Base-by-base conservation (phyloP, 2,888 invertebrate genomes). In the Morpho deidamia region DNA sequence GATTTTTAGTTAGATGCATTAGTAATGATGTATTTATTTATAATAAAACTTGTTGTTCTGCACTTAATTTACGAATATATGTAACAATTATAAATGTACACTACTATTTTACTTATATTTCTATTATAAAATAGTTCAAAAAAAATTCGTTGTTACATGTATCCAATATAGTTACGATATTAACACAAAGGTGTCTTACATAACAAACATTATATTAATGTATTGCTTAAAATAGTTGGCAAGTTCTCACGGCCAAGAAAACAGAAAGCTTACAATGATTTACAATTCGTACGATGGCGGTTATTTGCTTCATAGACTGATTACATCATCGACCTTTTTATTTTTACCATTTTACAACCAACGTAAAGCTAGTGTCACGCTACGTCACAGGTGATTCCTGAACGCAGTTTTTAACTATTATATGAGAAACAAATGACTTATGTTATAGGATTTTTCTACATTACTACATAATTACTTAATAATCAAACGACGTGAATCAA, bases 331-430 rank as follows among this genome's bases (percentile, higher is more conserved):
- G 53, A 46, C 53, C 49, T 50, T 53, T 51, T 11, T 62, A 60
- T 62, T 61, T 61, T 59, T 62, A 58, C 46, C 51, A 48, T 58
- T 61, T 58, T 58, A 59, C 58, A 56, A 34, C 48, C 56, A 38
- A 49, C 55, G 42, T 56, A 45, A 58, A 58, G 48, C 50, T 43
- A 38, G 23, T 23, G 38, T 37, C 37, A 9, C 32, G 14, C 37
- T 39, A 39, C 39, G 10, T 37, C 35, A 37, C 10, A 37, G 7
- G 10, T 10, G 35, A 35, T 35, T 35, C 35, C 4, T 14, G 14
- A 14, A 23, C 23, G 23, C 23, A 23, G 3, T 23, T 5, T 23
- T 0, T 2, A 23, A 23, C 23, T 23, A 23, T 23, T 23, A 23
- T 23, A 23, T 23, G 23, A 23, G 23, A 23, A 23, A 23, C 4